Conservation (phyloP, 2,113 vertebrate genomes). For the Danio rerio region DNA sequence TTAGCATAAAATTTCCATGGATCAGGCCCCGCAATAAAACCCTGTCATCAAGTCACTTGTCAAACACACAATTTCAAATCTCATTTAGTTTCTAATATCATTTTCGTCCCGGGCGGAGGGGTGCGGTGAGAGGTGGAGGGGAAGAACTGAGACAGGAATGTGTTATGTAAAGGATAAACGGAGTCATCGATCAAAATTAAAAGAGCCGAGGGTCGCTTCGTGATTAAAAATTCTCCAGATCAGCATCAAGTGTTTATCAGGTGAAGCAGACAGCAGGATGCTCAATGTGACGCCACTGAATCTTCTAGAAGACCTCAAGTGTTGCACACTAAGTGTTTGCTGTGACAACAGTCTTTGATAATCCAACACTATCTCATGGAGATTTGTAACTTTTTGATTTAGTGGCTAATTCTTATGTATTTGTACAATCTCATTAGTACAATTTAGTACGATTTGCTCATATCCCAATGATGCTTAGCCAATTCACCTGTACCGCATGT, state of each 20-base stretch:
- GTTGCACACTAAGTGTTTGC: neutral
- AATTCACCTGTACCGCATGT: no score
- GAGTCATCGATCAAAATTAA: conserved; percentile 83
- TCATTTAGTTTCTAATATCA: conserved; percentile 85
- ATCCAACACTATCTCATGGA: neutral
- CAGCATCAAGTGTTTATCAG: conserved; percentile 39
- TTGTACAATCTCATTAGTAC: no score
- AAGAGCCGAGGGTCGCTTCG: conserved; percentile 62
- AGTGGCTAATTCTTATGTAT: no score
- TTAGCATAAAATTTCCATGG: conserved; percentile 85
- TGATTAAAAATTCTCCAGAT: neutral
- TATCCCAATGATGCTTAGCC: no score
- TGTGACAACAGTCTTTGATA: neutral
- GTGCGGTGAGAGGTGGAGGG: conserved; percentile 40
- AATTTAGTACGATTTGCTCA: no score
- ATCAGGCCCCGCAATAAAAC: conserved; percentile 78
- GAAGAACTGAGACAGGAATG: conserved; percentile 47
- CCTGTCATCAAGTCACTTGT: conserved; percentile 83
- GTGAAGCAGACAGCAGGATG: neutral
- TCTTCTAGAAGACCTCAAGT: conserved; percentile 18
- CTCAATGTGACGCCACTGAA: neutral
- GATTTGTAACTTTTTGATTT: no score
- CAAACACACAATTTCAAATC: conserved; percentile 84
- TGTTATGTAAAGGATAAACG: conserved; percentile 74
- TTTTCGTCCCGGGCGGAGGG: conserved; percentile 70